Evolutionary conservation across 1,140 invertebrate species (phyloP).

Genomic region (Sarcophaga peregrina): DNA sequence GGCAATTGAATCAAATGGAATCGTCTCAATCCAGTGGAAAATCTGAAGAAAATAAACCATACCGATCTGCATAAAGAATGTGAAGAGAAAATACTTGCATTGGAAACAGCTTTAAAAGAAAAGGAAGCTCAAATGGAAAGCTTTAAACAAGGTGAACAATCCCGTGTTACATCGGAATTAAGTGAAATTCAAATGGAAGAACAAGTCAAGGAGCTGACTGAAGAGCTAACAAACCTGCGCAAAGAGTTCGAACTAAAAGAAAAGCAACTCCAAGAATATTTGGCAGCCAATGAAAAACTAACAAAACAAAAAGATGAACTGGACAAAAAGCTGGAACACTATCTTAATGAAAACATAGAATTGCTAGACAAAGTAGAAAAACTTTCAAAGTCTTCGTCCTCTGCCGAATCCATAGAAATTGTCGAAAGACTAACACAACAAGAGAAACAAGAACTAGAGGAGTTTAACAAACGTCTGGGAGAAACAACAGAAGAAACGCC

Average conservation of each 20-base stretch:
- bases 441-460: slow-evolving; percentile 72
- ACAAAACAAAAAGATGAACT: slow-evolving; percentile 69
- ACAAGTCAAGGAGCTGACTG: slow-evolving; percentile 64
- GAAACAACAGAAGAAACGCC: slow-evolving; percentile 47
- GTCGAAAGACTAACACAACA: slow-evolving; percentile 75
- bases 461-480: slow-evolving; percentile 67
- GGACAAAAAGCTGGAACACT: slow-evolving; percentile 71
- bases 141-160: slow-evolving; percentile 53
- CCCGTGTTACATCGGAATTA: slow-evolving; percentile 75
- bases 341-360: slow-evolving; percentile 76
- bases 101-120: slow-evolving; percentile 31
- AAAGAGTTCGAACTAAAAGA: slow-evolving; percentile 65
- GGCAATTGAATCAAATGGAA: slow-evolving; percentile 73
- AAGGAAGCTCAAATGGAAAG: slow-evolving; percentile 52
- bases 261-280: slow-evolving; percentile 68
- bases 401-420: slow-evolving; percentile 77
- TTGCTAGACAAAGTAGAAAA: slow-evolving; percentile 75
- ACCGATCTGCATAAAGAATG: neutral
- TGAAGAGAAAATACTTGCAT: neutral
- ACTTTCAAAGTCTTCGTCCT: slow-evolving; percentile 74
- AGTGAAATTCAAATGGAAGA: slow-evolving; percentile 75
- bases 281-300: neutral
- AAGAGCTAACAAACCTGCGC: slow-evolving; percentile 73
- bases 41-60: slow-evolving; percentile 7
- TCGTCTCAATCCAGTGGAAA: slow-evolving; percentile 36